phyloP scores from a whole-genome alignment of 2,888 invertebrate genomes.

The Leucoma salicis region DNA sequence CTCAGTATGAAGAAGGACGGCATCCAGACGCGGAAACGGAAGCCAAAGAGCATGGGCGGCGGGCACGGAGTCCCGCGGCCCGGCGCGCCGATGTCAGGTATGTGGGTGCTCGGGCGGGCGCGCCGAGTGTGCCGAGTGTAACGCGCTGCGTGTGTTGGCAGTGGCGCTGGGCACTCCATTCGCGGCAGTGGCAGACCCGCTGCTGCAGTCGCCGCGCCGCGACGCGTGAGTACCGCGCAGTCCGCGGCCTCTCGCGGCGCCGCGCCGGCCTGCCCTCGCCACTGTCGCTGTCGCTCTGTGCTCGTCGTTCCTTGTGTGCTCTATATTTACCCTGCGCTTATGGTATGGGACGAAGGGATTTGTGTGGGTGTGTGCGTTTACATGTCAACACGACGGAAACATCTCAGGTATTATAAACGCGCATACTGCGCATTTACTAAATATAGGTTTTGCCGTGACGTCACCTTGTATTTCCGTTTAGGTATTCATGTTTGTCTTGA shows the following conservation, averaged over 20 bases:
- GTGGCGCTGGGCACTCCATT: conserved; percentile 76
- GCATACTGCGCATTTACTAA: no score
- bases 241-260: neutral
- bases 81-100: conserved; percentile 57
- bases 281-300: no score
- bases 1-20: conserved; percentile 99
- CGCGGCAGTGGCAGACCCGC: conserved; percentile 67
- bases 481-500: no score
- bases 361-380: no score
- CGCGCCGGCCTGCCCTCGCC: neutral
- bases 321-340: no score
- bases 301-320: no score
- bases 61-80: conserved; percentile 54
- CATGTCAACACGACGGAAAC: no score
- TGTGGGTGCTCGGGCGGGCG: conserved; percentile 1
- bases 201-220: conserved; percentile 52
- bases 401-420: no score
- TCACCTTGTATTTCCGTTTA: no score
- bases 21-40: conserved; percentile 97
- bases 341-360: no score
- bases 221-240: conserved; percentile 58
- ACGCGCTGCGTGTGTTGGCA: conserved; percentile 56
- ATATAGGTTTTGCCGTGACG: no score
- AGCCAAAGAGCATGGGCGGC: conserved; percentile 87
- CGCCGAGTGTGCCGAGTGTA: conserved; percentile 25